A percentile compares a stretch with the other conserved stretches of the same genome.
phyloP scores from a whole-genome alignment of 2,888 invertebrate species.

The Acleris cristana region DNA sequence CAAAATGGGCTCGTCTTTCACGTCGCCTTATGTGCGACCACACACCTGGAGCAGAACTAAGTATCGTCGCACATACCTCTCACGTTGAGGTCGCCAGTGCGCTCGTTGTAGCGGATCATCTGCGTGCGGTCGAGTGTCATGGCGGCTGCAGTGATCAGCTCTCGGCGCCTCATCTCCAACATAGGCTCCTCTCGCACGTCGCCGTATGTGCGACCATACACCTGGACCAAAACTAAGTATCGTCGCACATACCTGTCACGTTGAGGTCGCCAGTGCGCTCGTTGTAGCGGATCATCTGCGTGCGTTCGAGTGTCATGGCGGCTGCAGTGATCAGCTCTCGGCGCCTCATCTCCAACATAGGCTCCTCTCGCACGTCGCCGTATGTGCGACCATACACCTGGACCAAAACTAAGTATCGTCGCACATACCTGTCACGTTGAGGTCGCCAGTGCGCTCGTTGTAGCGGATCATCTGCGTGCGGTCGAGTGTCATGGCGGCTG shows the following conservation, averaged over 20 bases:
- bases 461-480: constrained; percentile 97
- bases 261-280: constrained; percentile 91
- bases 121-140: constrained; percentile 91
- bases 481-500: constrained; percentile 83
- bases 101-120: constrained; percentile 96
- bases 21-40: constrained; percentile 54
- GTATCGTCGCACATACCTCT: constrained; percentile 74
- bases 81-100: constrained; percentile 90
- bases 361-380: constrained; percentile 87
- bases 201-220: no score
- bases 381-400: no score
- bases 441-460: constrained; percentile 91
- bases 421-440: constrained; percentile 86
- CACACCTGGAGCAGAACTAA: no score
- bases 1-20: constrained; percentile 91
- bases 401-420: no score
- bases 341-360: constrained; percentile 78
- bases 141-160: no score
- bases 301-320: constrained; percentile 87
- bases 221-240: no score
- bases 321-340: no score
- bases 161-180: constrained; percentile 60
- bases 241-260: constrained; percentile 80
- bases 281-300: constrained; percentile 97
- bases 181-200: constrained; percentile 90